Conservation (phyloP, 2,797 vertebrate species). For the Loriculus beryllinus region DNA sequence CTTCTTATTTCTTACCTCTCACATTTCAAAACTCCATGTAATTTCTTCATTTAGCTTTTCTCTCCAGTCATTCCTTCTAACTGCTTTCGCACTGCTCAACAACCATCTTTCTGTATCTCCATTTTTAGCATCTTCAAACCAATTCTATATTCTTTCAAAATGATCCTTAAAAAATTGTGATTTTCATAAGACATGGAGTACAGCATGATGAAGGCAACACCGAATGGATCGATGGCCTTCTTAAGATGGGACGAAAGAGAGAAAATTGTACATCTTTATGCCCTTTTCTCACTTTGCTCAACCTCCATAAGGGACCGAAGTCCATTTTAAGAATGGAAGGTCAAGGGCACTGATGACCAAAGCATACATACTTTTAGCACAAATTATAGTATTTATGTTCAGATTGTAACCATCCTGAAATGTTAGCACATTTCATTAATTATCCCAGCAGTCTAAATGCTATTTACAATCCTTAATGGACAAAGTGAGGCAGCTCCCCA, state of each 20-base stretch:
- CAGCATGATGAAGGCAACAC: neutral
- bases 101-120: neutral
- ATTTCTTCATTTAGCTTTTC: neutral
- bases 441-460: neutral
- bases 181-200: neutral
- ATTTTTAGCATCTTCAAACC: neutral
- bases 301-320: neutral
- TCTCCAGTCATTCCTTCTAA: neutral
- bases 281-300: neutral
- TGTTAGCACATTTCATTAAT: neutral
- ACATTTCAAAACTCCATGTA: neutral
- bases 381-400: neutral
- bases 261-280: neutral
- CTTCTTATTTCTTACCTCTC: neutral
- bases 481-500: neutral
- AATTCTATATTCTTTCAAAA: neutral
- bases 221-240: neutral
- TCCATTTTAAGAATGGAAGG: neutral
- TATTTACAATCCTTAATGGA: neutral
- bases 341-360: neutral
- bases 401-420: neutral
- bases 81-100: neutral
- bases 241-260: neutral
- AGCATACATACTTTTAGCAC: neutral
- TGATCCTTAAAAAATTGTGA: neutral